These are phyloP conservation scores for Hemibagrus guttatus DNA, from an alignment of 2,797 vertebrate species.

Conservation along the genomic window DNA sequence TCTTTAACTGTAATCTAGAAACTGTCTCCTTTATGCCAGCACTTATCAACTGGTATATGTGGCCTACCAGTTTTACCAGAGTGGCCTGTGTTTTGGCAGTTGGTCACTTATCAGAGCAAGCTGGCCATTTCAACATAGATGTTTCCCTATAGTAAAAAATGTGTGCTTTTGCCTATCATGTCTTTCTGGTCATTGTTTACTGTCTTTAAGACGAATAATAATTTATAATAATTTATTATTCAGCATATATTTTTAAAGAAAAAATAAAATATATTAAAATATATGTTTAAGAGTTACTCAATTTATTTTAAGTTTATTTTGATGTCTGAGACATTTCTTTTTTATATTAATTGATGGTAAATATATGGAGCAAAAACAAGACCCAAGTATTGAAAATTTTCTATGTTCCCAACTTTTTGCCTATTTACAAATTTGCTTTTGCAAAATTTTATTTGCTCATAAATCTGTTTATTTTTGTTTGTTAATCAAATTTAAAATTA, in stretches of 20 bases:
- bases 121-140: not conserved
- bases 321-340: not conserved
- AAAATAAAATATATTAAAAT: not conserved
- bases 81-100: not conserved
- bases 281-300: not conserved
- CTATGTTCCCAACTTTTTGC: no score
- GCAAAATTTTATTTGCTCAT: not conserved
- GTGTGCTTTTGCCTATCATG: not conserved
- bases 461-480: not conserved
- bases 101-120: not conserved
- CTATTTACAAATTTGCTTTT: no score
- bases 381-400: no score
- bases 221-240: not conserved
- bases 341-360: not conserved
- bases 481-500: not conserved
- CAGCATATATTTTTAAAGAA: not conserved
- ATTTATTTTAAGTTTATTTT: not conserved
- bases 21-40: not conserved
- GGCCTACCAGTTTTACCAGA: not conserved
- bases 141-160: not conserved
- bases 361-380: not conserved
- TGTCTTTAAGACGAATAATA: not conserved
- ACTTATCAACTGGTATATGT: not conserved
- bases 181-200: not conserved
- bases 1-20: not conserved